A percentile compares a stretch with the other conserved stretches of the same genome.
Conservation (phyloP, 2,797 vertebrate genomes). For the Melanogrammus aeglefinus region DNA sequence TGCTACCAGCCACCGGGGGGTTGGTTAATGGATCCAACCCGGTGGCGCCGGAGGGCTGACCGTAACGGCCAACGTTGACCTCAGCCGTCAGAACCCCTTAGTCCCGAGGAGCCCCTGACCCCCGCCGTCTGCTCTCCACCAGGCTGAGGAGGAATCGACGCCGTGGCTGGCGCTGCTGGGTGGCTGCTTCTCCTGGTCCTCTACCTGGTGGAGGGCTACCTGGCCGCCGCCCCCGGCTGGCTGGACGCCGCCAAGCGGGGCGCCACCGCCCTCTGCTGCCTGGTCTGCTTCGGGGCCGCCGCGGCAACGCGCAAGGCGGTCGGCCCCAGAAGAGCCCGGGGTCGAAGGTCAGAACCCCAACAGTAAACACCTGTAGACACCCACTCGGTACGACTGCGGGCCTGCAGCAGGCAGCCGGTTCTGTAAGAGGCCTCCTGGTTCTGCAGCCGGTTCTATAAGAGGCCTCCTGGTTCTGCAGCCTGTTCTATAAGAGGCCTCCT, state of each 20-base stretch:
- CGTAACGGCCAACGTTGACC: too few relatives aligned
- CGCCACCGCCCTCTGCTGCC: slow-evolving; percentile 84
- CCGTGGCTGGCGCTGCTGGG: slow-evolving; percentile 81
- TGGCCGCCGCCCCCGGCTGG: slow-evolving; percentile 72
- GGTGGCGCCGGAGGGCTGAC: too few relatives aligned
- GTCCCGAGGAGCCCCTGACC: not conserved
- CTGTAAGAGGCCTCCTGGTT: slow-evolving; percentile 1
- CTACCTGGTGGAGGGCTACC: slow-evolving; percentile 73
- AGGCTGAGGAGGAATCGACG: slow-evolving; percentile 93
- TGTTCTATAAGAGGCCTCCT: too few relatives aligned
- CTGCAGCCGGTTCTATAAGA: not conserved
- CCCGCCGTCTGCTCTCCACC: slow-evolving; percentile 4
- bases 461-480: not conserved
- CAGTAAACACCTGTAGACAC: slow-evolving; percentile 64
- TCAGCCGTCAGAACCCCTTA: not conserved
- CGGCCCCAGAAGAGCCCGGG: slow-evolving; percentile 82
- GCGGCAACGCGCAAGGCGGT: slow-evolving; percentile 84
- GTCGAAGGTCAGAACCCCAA: slow-evolving; percentile 96
- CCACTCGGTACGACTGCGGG: not conserved
- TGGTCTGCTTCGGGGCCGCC: slow-evolving; percentile 88
- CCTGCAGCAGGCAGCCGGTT: not conserved
- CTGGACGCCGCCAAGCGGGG: slow-evolving; percentile 81
- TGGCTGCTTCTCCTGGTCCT: slow-evolving; percentile 86
- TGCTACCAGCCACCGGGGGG: not conserved
- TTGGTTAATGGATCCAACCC: not conserved